A percentile compares a stretch with the other conserved stretches of the same genome.
Conservation (phyloP, 2,113 vertebrate species). For the Tachysurus vachellii region DNA sequence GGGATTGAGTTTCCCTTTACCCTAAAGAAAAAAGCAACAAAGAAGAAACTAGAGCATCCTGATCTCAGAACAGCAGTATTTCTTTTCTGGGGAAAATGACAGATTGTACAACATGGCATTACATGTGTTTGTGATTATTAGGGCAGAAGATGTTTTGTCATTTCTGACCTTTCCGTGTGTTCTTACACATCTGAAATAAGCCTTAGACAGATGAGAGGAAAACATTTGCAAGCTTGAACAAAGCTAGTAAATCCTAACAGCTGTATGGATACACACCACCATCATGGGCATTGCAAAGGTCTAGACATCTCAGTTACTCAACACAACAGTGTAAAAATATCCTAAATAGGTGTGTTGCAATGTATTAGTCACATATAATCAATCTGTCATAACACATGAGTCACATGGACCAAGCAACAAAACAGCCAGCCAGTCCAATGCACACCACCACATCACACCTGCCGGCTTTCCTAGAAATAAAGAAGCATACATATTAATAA, state of each 20-base stretch:
- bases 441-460: neutral
- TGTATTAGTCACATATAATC: neutral
- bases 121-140: neutral
- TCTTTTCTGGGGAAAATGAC: neutral
- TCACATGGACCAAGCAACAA: neutral
- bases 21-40: neutral
- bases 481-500: neutral
- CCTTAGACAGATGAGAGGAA: neutral
- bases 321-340: neutral
- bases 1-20: neutral
- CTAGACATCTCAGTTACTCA: slow-evolving; percentile 17
- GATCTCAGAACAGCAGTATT: neutral
- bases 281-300: slow-evolving; percentile 6
- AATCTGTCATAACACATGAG: slow-evolving; percentile 5
- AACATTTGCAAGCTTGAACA: slow-evolving; percentile 22
- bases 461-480: neutral
- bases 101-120: neutral
- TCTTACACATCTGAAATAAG: slow-evolving; percentile 17
- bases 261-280: neutral
- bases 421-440: neutral
- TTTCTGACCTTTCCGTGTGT: neutral
- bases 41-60: neutral
- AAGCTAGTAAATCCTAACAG: neutral
- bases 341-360: neutral
- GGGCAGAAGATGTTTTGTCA: neutral